These are phyloP conservation scores for Proctacanthus coquilletti DNA, from an alignment of 1,140 invertebrate species.

Conservation along the genomic window DNA sequence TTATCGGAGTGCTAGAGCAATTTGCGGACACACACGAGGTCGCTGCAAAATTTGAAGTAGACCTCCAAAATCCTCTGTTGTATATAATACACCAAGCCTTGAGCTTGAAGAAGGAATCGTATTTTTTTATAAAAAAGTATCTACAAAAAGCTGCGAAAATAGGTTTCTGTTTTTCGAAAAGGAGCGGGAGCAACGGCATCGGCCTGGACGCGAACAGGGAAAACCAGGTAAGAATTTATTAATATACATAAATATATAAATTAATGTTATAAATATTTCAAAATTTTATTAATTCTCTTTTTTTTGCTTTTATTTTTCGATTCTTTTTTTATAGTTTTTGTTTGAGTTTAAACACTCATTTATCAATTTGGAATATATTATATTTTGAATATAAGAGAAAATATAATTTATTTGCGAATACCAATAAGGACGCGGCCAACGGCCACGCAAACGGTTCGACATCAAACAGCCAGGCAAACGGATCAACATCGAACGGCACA, in stretches of 20 bases:
- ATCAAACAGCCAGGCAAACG: background rate
- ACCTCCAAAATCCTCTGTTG: too few species aligned
- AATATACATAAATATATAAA: background rate
- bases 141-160: background rate
- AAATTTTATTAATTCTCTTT: background rate
- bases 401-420: background rate
- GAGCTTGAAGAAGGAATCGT: too few species aligned
- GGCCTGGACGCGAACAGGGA: background rate
- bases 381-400: too few species aligned
- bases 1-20: too few species aligned
- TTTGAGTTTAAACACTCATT: too few species aligned
- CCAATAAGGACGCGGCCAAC: background rate
- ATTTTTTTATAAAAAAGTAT: background rate
- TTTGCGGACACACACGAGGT: too few species aligned
- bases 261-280: background rate
- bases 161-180: constrained; percentile 1
- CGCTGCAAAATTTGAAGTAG: too few species aligned
- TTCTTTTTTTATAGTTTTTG: background rate
- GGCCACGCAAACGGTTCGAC: background rate
- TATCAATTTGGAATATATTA: too few species aligned
- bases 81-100: too few species aligned
- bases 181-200: constrained; percentile 1
- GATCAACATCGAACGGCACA: constrained; percentile 1
- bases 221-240: background rate
- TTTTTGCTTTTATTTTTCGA: background rate